Evolutionary conservation across 2,797 vertebrate genomes (phyloP).

Genomic region (Sylvia borin): DNA sequence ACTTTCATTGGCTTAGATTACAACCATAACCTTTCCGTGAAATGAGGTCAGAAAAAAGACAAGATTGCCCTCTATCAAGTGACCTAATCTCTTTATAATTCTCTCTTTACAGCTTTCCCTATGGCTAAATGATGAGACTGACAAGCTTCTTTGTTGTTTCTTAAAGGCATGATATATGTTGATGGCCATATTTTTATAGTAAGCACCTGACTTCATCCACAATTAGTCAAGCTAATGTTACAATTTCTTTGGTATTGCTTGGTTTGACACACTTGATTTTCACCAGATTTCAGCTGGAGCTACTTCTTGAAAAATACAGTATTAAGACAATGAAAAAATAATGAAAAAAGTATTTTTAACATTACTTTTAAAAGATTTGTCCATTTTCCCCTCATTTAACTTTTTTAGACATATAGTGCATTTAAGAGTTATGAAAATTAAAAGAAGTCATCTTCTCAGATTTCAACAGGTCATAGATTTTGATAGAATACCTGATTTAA

Average conservation of each 20-base stretch:
- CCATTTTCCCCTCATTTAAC: neutral
- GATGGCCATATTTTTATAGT: neutral
- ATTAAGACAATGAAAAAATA: neutral
- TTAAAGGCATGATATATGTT: neutral
- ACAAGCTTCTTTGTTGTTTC: neutral
- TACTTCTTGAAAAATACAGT: neutral
- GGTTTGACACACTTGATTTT: neutral
- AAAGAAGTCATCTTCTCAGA: neutral
- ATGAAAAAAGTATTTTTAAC: neutral
- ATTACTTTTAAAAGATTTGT: neutral
- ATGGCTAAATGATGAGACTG: neutral
- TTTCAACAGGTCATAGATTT: neutral
- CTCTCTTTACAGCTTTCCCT: neutral
- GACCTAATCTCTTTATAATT: neutral
- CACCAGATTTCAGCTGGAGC: neutral
- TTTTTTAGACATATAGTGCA: neutral
- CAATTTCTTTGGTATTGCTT: neutral
- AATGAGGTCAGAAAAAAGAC: neutral
- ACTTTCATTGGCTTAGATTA: neutral
- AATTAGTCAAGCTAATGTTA: neutral
- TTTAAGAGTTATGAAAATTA: neutral
- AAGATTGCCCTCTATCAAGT: neutral
- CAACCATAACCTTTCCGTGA: neutral
- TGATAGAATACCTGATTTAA: neutral
- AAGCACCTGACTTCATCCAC: neutral